Conservation (phyloP, 2,888 invertebrate genomes). For the Phrixothrix hirtus region DNA sequence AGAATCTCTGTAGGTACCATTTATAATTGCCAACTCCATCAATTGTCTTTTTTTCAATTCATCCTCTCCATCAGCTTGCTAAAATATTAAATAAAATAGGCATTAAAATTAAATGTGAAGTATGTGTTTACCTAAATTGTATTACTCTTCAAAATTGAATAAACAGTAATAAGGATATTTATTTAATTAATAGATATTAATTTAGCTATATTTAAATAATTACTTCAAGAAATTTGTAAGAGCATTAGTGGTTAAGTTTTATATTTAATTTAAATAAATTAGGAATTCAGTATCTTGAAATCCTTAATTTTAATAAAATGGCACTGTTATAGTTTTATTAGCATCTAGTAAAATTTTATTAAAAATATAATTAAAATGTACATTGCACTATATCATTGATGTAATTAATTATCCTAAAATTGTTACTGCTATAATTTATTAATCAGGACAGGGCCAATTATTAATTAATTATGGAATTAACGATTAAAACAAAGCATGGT, state of each 20-base stretch:
- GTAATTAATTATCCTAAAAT: slow-evolving; percentile 3
- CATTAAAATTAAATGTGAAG: too few species aligned
- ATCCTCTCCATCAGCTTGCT: slow-evolving; percentile 99
- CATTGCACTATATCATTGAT: slow-evolving; percentile 2
- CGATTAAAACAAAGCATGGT: slow-evolving; percentile 12
- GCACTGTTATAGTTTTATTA: slow-evolving; percentile 4
- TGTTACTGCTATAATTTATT: slow-evolving; percentile 14
- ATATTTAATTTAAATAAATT: slow-evolving; percentile 2
- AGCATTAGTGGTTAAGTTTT: slow-evolving; percentile 11
- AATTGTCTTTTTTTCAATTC: slow-evolving; percentile 99
- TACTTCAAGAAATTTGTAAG: slow-evolving; percentile 2
- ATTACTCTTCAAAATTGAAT: too few species aligned
- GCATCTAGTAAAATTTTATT: slow-evolving; percentile 6
- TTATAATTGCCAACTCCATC: slow-evolving; percentile 99
- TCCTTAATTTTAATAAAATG: slow-evolving; percentile 5
- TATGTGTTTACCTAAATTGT: too few species aligned
- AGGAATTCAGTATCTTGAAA: slow-evolving; percentile 14
- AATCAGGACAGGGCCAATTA: slow-evolving; percentile 10
- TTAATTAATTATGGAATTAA: slow-evolving; percentile 15
- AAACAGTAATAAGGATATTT: too few species aligned
- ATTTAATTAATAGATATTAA: background rate
- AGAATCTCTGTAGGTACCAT: slow-evolving; percentile 98
- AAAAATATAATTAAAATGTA: slow-evolving; percentile 2
- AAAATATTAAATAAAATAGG: slow-evolving; percentile 46
- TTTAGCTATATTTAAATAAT: background rate